phyloP scores from a whole-genome alignment of 2,113 vertebrate species.

The Cranoglanis bouderius region DNA sequence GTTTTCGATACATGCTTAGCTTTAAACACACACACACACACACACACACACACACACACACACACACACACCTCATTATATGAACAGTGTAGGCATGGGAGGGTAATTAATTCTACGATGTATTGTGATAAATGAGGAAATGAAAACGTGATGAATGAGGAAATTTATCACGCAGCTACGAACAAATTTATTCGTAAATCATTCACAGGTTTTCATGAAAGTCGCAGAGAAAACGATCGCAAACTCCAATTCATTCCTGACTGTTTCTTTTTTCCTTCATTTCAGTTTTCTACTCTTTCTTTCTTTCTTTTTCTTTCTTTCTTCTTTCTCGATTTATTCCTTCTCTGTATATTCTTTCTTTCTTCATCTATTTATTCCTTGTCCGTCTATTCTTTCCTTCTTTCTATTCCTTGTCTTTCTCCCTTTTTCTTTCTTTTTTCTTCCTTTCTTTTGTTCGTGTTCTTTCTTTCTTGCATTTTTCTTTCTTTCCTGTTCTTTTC shows the following conservation, averaged over 20 bases:
- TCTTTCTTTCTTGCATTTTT: background rate
- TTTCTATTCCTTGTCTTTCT: background rate
- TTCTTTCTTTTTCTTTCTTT: background rate
- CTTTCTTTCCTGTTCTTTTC: background rate
- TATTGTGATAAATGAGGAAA: too few species aligned
- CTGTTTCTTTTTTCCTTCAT: too few species aligned
- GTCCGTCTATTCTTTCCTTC: background rate
- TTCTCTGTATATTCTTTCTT: background rate
- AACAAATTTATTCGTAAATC: background rate
- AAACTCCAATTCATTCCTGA: too few species aligned
- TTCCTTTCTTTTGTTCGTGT: background rate
- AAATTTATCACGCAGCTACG: too few species aligned
- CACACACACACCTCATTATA: background rate
- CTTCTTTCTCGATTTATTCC: too few species aligned
- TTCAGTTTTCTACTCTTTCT: too few species aligned
- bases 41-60: background rate
- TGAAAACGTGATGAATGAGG: too few species aligned
- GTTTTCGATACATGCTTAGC: background rate
- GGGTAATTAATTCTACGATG: background rate
- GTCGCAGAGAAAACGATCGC: too few species aligned
- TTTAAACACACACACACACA: background rate
- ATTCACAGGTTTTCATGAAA: background rate
- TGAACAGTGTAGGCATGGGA: background rate
- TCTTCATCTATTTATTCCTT: background rate
- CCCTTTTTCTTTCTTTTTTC: background rate